Conservation (phyloP, 2,113 vertebrate species). For the Ia io region DNA sequence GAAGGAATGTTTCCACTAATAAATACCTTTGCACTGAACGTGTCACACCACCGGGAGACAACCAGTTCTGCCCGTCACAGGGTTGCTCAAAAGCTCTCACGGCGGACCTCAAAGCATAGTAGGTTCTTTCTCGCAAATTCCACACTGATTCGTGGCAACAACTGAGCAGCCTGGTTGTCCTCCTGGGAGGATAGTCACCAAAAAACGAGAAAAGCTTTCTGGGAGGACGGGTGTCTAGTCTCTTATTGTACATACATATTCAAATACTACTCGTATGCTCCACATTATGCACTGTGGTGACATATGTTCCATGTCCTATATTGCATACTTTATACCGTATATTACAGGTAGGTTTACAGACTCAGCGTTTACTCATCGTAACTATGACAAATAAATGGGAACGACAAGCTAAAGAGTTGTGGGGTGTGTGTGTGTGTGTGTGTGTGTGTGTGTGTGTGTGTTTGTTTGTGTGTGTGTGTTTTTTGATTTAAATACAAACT, state of each 20-base stretch:
- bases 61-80: constrained; percentile 25
- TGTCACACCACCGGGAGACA: not conserved
- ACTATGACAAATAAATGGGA: no score
- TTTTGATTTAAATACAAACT: constrained; percentile 78
- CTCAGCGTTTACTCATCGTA: no score
- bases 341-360: no score
- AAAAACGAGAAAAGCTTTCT: not conserved
- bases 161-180: not conserved
- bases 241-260: no score
- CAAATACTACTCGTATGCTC: no score
- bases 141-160: constrained; percentile 42
- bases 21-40: constrained; percentile 39
- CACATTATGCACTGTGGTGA: not conserved
- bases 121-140: constrained; percentile 47
- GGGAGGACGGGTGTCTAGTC: not conserved
- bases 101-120: constrained; percentile 50
- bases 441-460: not conserved
- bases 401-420: not conserved
- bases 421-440: not conserved
- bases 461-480: not conserved
- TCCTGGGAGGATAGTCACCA: not conserved
- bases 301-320: not conserved
- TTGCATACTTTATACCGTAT: not conserved
- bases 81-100: constrained; percentile 42
- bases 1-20: constrained; percentile 49